Evolutionary conservation across 2,888 invertebrate genomes (phyloP), one percentile per base, ranked within the genome.

Genomic region (Trichopoda pennipes): DNA sequence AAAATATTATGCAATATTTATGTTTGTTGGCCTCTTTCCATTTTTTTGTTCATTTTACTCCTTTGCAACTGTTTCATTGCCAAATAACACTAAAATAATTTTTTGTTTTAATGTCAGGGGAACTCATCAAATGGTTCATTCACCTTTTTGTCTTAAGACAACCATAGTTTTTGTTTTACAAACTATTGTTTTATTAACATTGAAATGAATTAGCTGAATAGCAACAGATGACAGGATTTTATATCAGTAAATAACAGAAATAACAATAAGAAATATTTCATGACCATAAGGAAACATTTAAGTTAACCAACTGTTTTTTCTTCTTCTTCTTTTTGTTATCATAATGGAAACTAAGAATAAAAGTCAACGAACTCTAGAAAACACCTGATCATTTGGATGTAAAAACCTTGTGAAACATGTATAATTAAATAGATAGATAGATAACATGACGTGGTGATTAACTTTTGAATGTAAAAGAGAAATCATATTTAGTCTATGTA

Each of bases 221-320:
- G 81, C 81, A 81, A 81, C 81, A 81, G 81, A 81, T 81, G 81
- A 81, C 78, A 81, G 78, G 77, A 81, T 81, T 81, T 69, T 19
- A 16, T 32, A 17, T 16, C 10, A 51, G 17, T 19, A 42, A 42
- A 58, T 17, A 69, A 28, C 53, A 69, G 61, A 23, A 38, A 55
- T 53, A 75, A 56, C 23, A 53, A 61, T 28, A 19, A 61, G 42
- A 53, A n/a, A 64, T 51, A 49, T 51, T 70, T 49, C 42, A 56
- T 53, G 55, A 55, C 61, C 61, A 79, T 61, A 47, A 32, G 73
- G 61, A 79, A 68, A 73, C 47, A 68, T 55, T 55, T 68, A n/a
- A 60, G 32, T 55, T 79, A 60, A 55, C 72, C 79, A 79, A 79
- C 73, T 68, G 79, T 38, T n/a, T 42, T 42, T 28, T 28, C 32